phyloP scores from a whole-genome alignment of 2,113 vertebrate species.

The Acanthochromis polyacanthus region DNA sequence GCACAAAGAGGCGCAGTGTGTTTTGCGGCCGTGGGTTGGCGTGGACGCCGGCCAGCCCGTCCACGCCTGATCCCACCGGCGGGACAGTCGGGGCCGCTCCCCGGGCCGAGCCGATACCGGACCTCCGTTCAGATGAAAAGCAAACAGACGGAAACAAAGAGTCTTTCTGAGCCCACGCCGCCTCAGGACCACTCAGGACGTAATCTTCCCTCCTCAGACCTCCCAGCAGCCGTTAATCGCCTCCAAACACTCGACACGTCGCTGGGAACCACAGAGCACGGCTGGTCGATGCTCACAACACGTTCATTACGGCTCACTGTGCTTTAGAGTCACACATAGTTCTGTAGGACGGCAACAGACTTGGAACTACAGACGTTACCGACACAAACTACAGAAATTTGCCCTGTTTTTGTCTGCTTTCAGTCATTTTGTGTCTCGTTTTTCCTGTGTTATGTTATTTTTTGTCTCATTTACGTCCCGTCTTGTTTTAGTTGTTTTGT shows the following conservation, averaged over 20 bases:
- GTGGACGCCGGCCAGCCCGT: slow-evolving; percentile 56
- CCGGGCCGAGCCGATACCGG: slow-evolving; percentile 57
- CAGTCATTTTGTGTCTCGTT: no score
- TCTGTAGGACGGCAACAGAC: no score
- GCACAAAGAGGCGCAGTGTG: slow-evolving; percentile 72
- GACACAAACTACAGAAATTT: no score
- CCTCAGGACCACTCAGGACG: slow-evolving; percentile 14
- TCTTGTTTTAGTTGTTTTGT: no score
- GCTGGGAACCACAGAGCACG: background rate
- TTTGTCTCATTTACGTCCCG: no score
- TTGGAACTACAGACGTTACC: no score
- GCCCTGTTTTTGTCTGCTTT: no score
- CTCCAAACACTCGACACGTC: background rate
- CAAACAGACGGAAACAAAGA: slow-evolving; percentile 60
- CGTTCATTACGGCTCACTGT: no score
- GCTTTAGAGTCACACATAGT: no score
- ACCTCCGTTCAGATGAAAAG: slow-evolving; percentile 55
- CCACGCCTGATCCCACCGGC: slow-evolving; percentile 50
- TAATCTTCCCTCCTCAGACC: slow-evolving; percentile 1
- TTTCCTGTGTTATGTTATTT: no score
- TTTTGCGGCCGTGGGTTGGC: slow-evolving; percentile 49
- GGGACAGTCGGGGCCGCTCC: slow-evolving; percentile 76
- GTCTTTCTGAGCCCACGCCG: slow-evolving; percentile 11
- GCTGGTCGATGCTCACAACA: no score
- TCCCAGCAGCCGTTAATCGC: slow-evolving; percentile 12